Percentiles rank a stretch among this genome's conserved stretches.
These are phyloP conservation scores for Liopterus haemorrhoidalis DNA, from an alignment of 2,888 invertebrate species.

Conservation along the genomic window DNA sequence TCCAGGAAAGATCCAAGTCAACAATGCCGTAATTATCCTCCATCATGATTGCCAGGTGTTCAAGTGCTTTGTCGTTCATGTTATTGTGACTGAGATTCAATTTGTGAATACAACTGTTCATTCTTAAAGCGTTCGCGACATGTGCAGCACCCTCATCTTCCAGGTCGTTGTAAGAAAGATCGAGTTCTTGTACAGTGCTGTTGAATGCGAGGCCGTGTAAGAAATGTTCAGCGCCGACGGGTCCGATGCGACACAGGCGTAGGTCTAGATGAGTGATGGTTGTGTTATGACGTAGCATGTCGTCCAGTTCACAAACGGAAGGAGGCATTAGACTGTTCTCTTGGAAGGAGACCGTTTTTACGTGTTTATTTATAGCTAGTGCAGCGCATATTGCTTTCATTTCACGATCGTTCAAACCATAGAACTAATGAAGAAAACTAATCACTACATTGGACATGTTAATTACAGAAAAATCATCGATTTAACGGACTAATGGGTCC, in stretches of 20 bases:
- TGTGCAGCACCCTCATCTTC: constrained; percentile 44
- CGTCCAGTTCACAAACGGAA: constrained; percentile 41
- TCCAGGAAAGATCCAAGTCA: constrained; percentile 51
- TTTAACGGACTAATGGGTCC: too few relatives aligned
- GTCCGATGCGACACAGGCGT: constrained; percentile 46
- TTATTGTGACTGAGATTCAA: constrained; percentile 50
- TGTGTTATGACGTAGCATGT: constrained; percentile 42
- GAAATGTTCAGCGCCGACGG: constrained; percentile 41
- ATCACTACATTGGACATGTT: too few relatives aligned
- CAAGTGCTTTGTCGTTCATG: constrained; percentile 45
- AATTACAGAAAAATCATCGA: too few relatives aligned
- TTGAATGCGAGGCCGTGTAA: constrained; percentile 40
- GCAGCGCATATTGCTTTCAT: constrained; percentile 41
- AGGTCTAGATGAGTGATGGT: constrained; percentile 41
- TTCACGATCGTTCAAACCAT: constrained; percentile 40
- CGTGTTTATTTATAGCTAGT: constrained; percentile 40
- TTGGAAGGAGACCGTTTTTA: constrained; percentile 41
- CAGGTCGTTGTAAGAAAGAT: constrained; percentile 46
- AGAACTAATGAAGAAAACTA: constrained; percentile 36
- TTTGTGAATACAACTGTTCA: constrained; percentile 39
- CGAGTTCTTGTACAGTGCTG: constrained; percentile 40
- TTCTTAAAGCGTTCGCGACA: constrained; percentile 39
- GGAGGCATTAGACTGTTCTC: constrained; percentile 44
- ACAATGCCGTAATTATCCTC: constrained; percentile 44
- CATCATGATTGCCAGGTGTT: constrained; percentile 43